These are phyloP conservation scores for Beroe forskalii DNA, from an alignment of 37 sponge, comb jelly and placozoan species.

Conservation along the genomic window DNA sequence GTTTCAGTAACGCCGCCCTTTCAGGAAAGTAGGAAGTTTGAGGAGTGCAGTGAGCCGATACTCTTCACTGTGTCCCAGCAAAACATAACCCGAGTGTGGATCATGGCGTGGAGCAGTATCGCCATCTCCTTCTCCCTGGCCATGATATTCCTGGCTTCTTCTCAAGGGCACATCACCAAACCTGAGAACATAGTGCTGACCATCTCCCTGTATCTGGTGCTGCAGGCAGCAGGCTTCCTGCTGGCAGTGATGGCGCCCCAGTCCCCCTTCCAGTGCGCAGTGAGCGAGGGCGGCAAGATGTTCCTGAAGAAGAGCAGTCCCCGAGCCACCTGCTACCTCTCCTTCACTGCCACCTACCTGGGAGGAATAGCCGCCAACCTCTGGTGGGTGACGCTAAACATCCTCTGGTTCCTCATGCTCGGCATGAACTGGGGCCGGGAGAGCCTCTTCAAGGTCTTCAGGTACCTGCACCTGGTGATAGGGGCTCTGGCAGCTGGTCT, in stretches of 20 bases:
- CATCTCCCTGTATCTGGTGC: neutral
- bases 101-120: constrained; percentile 3
- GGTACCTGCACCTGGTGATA: constrained; percentile 39
- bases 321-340: neutral
- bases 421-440: constrained; percentile 30
- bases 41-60: constrained; percentile 23
- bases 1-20: neutral
- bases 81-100: neutral
- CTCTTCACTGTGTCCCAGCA: neutral
- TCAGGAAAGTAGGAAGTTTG: neutral
- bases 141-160: neutral
- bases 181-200: neutral
- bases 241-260: neutral
- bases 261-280: constrained; percentile 28
- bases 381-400: constrained; percentile 42
- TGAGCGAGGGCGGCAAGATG: neutral
- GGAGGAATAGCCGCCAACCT: neutral
- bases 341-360: constrained; percentile 37
- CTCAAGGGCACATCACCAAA: constrained; percentile 14
- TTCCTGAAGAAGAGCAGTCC: neutral
- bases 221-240: constrained; percentile 17
- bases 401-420: constrained; percentile 56
- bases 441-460: constrained; percentile 30
- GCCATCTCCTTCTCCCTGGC: constrained; percentile 9
- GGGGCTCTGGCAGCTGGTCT: constrained; percentile 9